Evolutionary conservation across 2,888 invertebrate genomes (phyloP).

Genomic region (Acleris emargana): DNA sequence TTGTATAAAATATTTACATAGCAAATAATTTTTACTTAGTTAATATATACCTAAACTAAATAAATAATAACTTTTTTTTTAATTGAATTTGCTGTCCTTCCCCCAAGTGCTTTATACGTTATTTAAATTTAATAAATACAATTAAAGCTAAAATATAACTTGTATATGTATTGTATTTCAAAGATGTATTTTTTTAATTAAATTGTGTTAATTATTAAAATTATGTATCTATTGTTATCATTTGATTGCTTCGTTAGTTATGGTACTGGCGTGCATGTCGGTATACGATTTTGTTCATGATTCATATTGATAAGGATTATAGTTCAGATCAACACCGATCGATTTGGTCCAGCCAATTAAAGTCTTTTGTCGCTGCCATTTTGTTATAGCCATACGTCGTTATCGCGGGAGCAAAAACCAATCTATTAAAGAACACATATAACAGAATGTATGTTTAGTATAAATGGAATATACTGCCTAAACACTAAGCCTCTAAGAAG

Average conservation of each 20-base stretch:
- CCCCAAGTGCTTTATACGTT: constrained; percentile 85
- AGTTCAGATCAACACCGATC: too few species aligned
- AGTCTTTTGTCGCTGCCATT: too few species aligned
- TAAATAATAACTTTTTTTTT: constrained; percentile 81
- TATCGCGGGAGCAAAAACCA: too few species aligned
- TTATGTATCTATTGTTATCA: constrained; percentile 60
- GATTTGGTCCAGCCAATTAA: too few species aligned
- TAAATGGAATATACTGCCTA: too few species aligned
- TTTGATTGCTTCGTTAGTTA: constrained; percentile 60
- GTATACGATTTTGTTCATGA: too few species aligned
- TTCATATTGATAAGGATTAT: too few species aligned
- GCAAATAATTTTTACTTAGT: constrained; percentile 84
- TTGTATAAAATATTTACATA: constrained; percentile 84
- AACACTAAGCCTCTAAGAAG: too few species aligned
- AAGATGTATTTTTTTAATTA: constrained; percentile 51
- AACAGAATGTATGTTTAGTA: too few species aligned
- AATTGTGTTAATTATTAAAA: constrained; percentile 76
- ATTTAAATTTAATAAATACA: constrained; percentile 80
- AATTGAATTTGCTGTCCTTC: constrained; percentile 85
- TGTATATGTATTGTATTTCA: constrained; percentile 67
- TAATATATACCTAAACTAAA: constrained; percentile 77
- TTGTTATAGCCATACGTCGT: too few species aligned
- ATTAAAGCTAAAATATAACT: constrained; percentile 78
- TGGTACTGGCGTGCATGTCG: too few species aligned
- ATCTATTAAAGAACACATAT: too few species aligned